Evolutionary conservation across 2,113 vertebrate genomes (phyloP), one percentile per base, ranked within the genome.

Genomic region (Nothoprocta perdicaria): DNA sequence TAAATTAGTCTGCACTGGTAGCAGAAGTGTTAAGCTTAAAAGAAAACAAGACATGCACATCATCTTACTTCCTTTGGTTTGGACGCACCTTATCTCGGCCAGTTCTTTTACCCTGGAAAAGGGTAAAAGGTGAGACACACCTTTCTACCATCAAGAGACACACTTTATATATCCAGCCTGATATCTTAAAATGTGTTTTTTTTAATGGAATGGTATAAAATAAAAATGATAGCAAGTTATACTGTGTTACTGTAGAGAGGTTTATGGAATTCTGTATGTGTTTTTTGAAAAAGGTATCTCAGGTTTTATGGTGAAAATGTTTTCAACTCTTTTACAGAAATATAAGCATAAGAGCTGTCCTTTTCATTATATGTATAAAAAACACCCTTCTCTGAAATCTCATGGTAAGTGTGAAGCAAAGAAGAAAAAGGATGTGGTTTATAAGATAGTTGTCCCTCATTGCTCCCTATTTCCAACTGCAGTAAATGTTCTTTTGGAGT

Each of bases 61-160:
- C 67, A 86, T 95, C 97, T 97, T 97, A 97, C 96, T 97, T 96
- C 95, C 95, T 95, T 88, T 71, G 91, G 68, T 84, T 94, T 84
- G 96, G 97, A 97, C 97, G 93, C 97, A 97, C 97, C 97, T 97
- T 95, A 97, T 96, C 95, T 94, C 83, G 93, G 92, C 93, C 89
- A 67, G 91, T 92, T 89, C 96, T 95, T 95, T 95, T 97, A 63
- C 95, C 97, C 97, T 97, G 97, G 92, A 97, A 57, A 57, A 57
- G 53, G 53, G 53, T 57, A 29, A 57, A 31, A 94, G 46, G 86
- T 80, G 53, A 94, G 81, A 86, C 27, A 79, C 29, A 83, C 63
- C 75, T 89, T 60, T 58, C 29, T 55, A 96, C 82, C 95, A 95
- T 86, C 95, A 93, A 62, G 78, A 96, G 89, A 95, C 63, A 90